Base-by-base conservation (phyloP, 2,888 invertebrate genomes). In the Stenotaenia linearis region DNA sequence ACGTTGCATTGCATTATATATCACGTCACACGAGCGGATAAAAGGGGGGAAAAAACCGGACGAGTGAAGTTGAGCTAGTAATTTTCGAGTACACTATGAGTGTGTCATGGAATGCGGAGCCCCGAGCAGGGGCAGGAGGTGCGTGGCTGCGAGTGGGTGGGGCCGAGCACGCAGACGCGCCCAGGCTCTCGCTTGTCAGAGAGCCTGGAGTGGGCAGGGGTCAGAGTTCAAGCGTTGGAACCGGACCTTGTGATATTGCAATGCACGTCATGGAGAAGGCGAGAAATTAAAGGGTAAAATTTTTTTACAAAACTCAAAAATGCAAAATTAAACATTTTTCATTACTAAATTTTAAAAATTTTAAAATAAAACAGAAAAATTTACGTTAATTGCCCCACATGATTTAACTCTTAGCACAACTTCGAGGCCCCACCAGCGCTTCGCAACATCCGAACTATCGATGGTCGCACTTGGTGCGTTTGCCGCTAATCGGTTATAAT, bases 171-270 rank as follows among this genome's bases (percentile, higher is more conserved):
- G 69, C 69, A 69, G 69, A 69, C 69, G 69, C 69, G 69, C 69
- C 69, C 69, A 69, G 69, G 69, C 69, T 69, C 69, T 69, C 69
- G 69, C 69, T 69, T 69, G 69, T 69, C 69, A 69, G 69, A 69
- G 69, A 69, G 69, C 69, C 69, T 69, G 69, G 69, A 69, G 69
- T 69, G 69, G 69, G 69, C 69, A 69, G 69, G 28, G 69, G 69
- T 69, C 69, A 69, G 23, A 28, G 69, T 69, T 69, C 69, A 69
- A 69, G 69, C 69, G 69, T 28, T 69, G 69, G 69, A 69, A 69
- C 69, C 69, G 69, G 69, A 69, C 69, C 69, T 69, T 69, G 69
- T 28, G 69, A 15, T 69, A 69, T 69, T 69, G 69, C 69, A n/a
- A 69, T 69, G 69, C 69, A 69, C 69, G 69, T 28, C 69, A 69